phyloP scores from a whole-genome alignment of 2,797 vertebrate species.

The Peromyscus attwateri region DNA sequence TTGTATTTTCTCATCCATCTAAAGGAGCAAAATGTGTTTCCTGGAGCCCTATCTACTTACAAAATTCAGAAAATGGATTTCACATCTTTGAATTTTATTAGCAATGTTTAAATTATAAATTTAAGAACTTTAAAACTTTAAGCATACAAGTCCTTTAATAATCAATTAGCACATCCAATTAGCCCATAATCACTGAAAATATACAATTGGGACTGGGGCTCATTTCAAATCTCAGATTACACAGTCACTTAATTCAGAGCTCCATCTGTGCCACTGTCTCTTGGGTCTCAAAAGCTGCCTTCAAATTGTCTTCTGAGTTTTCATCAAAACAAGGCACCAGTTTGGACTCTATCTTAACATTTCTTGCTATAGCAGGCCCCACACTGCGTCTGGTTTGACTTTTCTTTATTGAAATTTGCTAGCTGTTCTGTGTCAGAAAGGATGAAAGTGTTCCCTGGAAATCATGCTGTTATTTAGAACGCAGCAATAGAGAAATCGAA shows the following conservation, averaged over 20 bases:
- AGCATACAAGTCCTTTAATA: slow-evolving; percentile 72
- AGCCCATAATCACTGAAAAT: slow-evolving; percentile 70
- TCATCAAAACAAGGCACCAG: slow-evolving; percentile 70
- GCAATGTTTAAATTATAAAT: slow-evolving; percentile 50
- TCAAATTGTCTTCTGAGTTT: slow-evolving; percentile 72
- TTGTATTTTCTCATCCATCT: not conserved
- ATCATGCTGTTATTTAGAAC: slow-evolving; percentile 70
- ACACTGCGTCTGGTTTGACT: slow-evolving; percentile 69
- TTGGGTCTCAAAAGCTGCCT: slow-evolving; percentile 68
- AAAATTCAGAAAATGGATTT: slow-evolving; percentile 11
- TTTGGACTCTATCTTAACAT: slow-evolving; percentile 75
- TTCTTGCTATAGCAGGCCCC: slow-evolving; percentile 48
- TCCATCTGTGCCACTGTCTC: slow-evolving; percentile 72
- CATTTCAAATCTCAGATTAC: slow-evolving; percentile 73
- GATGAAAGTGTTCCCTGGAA: slow-evolving; percentile 72
- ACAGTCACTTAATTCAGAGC: slow-evolving; percentile 74
- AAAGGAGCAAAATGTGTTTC: not conserved
- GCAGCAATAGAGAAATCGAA: slow-evolving; percentile 74
- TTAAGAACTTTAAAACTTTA: slow-evolving; percentile 58
- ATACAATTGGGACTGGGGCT: slow-evolving; percentile 63
- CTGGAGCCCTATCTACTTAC: not conserved
- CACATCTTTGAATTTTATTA: slow-evolving; percentile 28
- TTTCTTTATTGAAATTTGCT: slow-evolving; percentile 78
- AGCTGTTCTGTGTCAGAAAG: slow-evolving; percentile 61
- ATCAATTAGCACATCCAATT: slow-evolving; percentile 83